Evolutionary conservation across 2,888 invertebrate genomes (phyloP), one percentile per base, ranked within the genome.

Genomic region (Drosophila kambysellisi): DNA sequence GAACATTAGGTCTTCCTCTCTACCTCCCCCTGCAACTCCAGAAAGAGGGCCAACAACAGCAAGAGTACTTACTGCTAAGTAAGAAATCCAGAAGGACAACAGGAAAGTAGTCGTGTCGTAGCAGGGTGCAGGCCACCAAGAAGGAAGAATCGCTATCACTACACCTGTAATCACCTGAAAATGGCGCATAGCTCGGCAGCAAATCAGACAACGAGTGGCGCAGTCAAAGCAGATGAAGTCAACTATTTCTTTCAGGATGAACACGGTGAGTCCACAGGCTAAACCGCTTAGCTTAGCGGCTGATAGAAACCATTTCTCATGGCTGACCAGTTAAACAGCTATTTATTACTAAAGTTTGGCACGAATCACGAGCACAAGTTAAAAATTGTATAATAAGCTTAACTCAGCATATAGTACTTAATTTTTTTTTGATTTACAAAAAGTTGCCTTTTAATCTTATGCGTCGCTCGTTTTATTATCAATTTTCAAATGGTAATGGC

Each of bases 231-330:
- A 82, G 91, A 91, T 77, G 93, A 93, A 91, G 87, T 92, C 66
- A 92, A 92, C 79, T 92, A 91, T 77, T 92, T 92, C 79, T 92
- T 91, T 83, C 91, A 88, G 80, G 92, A 93, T 84, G 93, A 91
- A 70, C 88, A 92, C 86, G 93, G 93, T 93, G 85, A 92, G 92
- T 89, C n/a, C 15, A 48, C 12, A 46, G 52, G 52, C 29, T 20
- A 33, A 51, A 33, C 51, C 33, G 41, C 32, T 48, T 52, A 67
- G 46, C 17, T 39, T 12, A 41, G n/a, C 41, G 41, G 41, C 20
- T 33, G 39, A 52, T 43, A 30, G 29, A 41, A 30, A 32, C 12
- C 53, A 59, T 58, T 17, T 17, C n/a, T 63, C 15, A n/a, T 35
- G 15, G 9, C 41, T 48, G 35, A 41, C 41, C 71, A 72, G 54